These are phyloP conservation scores for Pseudoatta argentina DNA, from an alignment of 1,140 invertebrate species.

Conservation along the genomic window DNA sequence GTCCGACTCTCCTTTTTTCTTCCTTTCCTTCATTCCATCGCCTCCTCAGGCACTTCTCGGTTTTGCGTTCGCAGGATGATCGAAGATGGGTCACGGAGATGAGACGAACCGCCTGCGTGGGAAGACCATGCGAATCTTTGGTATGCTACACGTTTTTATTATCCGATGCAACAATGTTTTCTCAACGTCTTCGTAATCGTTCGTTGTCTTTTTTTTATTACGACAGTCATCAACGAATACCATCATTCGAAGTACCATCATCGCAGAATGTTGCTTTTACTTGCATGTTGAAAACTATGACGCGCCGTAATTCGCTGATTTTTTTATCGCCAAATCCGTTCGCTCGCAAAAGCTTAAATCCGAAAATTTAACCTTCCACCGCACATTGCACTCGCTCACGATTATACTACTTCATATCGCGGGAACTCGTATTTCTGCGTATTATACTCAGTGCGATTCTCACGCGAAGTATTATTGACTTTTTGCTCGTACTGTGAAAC, in stretches of 20 bases:
- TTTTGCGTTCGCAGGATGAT: conserved; percentile 70
- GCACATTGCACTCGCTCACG: neutral
- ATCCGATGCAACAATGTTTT: neutral
- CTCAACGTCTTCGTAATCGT: neutral
- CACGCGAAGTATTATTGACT: conserved; percentile 59
- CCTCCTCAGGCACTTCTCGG: conserved; percentile 61
- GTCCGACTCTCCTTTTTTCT: neutral
- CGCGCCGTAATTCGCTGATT: neutral
- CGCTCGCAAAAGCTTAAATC: too few species aligned
- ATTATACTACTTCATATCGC: neutral
- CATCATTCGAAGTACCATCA: neutral
- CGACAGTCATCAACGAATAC: neutral
- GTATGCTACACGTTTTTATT: conserved; percentile 11
- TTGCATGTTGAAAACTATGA: too few species aligned
- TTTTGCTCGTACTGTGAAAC: conserved; percentile 41
- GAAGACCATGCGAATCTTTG: conserved; percentile 65
- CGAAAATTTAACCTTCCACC: conserved; percentile 6
- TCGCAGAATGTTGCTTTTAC: neutral
- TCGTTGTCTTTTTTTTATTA: neutral
- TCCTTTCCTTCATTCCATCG: conserved; percentile 16
- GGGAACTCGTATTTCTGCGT: conserved; percentile 49
- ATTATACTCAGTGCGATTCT: conserved; percentile 45
- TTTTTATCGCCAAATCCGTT: neutral
- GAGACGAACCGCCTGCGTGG: conserved; percentile 59
- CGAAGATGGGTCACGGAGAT: conserved; percentile 63